phyloP scores from a whole-genome alignment of 2,113 vertebrate genomes.

The Pandion haliaetus region DNA sequence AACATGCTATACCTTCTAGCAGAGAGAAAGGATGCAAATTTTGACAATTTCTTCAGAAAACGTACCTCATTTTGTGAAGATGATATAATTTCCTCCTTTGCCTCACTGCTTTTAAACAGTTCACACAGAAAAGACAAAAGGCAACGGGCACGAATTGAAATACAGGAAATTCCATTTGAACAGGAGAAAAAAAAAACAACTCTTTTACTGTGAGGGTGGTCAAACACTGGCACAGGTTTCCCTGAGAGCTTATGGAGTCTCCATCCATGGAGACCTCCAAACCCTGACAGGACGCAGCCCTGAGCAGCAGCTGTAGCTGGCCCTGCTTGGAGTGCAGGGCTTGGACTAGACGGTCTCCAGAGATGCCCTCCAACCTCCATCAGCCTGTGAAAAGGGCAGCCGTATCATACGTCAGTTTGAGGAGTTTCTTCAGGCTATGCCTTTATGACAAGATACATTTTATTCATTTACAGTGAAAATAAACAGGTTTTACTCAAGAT shows the following conservation, averaged over 20 bases:
- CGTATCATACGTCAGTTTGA: neutral
- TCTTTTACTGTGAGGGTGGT: neutral
- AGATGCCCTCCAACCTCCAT: neutral
- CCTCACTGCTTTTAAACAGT: neutral
- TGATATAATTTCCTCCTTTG: neutral
- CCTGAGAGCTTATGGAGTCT: neutral
- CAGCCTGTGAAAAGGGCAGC: neutral
- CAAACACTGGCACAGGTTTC: neutral
- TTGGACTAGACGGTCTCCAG: neutral
- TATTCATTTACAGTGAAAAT: neutral
- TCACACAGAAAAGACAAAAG: neutral
- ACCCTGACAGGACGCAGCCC: neutral
- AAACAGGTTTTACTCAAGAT: neutral
- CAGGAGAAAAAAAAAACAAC: neutral
- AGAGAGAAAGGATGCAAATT: neutral
- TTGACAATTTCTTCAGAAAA: neutral
- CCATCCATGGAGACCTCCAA: neutral
- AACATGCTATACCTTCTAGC: neutral
- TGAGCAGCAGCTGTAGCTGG: neutral
- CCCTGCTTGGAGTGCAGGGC: neutral
- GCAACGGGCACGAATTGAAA: neutral
- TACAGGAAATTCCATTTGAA: neutral
- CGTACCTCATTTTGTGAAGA: neutral
- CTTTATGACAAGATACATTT: neutral
- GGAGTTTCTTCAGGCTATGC: neutral